Percentiles rank a stretch among this genome's conserved stretches.
These are phyloP conservation scores for Aspidiotus destructor DNA, from an alignment of 2,888 invertebrate genomes.

Conservation along the genomic window DNA sequence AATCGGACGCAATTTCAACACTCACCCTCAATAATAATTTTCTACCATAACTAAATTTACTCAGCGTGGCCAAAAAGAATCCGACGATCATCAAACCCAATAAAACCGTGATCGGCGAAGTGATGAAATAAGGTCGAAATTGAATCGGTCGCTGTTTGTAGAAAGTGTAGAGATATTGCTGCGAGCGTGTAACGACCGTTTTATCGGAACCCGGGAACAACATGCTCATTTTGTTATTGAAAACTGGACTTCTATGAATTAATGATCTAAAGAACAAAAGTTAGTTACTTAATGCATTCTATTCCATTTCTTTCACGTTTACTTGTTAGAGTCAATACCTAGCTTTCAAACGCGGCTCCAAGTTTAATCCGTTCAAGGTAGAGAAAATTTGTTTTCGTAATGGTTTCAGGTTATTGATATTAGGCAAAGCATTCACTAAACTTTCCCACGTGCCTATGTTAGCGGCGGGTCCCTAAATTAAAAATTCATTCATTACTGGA, in stretches of 20 bases:
- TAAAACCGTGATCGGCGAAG: conserved; percentile 63
- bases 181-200: conserved; percentile 70
- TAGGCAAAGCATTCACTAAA: conserved; percentile 53
- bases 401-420: conserved; percentile 52
- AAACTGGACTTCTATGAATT: conserved; percentile 20
- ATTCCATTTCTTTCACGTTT: too few species aligned
- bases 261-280: conserved; percentile 5
- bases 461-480: background rate
- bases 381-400: conserved; percentile 61
- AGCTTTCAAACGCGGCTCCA: conserved; percentile 47
- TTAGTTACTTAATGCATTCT: too few species aligned
- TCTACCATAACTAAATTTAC: conserved; percentile 54
- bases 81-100: conserved; percentile 53
- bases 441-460: conserved; percentile 33
- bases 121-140: conserved; percentile 49
- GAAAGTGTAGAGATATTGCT: conserved; percentile 58
- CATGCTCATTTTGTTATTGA: conserved; percentile 50
- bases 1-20: conserved; percentile 25
- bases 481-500: background rate
- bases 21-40: conserved; percentile 54
- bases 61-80: conserved; percentile 51
- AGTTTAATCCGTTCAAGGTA: conserved; percentile 52
- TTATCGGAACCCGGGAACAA: conserved; percentile 77
- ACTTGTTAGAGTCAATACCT: background rate
- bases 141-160: conserved; percentile 63